phyloP scores from a whole-genome alignment of 2,113 vertebrate genomes.

The Spea bombifrons region DNA sequence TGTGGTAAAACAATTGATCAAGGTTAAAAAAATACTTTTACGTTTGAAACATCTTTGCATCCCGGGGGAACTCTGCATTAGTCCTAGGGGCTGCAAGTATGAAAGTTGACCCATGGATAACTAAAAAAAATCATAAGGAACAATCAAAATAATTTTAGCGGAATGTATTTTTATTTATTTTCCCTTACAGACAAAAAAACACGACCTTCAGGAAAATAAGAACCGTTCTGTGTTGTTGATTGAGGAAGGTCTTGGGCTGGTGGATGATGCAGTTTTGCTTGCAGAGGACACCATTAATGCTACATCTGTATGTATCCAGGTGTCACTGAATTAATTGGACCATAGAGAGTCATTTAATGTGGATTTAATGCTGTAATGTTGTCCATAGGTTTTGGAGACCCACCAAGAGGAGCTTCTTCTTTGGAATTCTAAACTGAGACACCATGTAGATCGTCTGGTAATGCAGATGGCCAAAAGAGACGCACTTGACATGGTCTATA shows the following conservation, averaged over 20 bases:
- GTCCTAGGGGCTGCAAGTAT: too few species aligned
- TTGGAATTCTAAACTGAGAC: slow-evolving; percentile 75
- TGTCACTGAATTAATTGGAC: not conserved
- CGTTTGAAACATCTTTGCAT: too few species aligned
- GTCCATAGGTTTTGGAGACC: slow-evolving; percentile 68
- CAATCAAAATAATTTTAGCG: too few species aligned
- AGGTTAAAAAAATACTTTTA: too few species aligned
- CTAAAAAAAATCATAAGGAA: too few species aligned
- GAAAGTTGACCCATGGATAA: too few species aligned
- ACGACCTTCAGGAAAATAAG: slow-evolving; percentile 57
- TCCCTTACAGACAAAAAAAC: slow-evolving; percentile 62
- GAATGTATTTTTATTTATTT: not conserved
- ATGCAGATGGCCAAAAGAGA: slow-evolving; percentile 75
- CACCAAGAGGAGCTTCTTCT: slow-evolving; percentile 66
- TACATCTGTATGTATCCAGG: slow-evolving; percentile 67
- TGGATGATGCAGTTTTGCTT: slow-evolving; percentile 56
- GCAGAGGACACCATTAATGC: slow-evolving; percentile 58
- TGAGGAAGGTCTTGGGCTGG: slow-evolving; percentile 63
- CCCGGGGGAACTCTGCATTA: too few species aligned
- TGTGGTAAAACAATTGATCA: too few species aligned
- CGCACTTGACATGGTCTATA: slow-evolving; percentile 76
- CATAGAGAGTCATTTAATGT: not conserved
- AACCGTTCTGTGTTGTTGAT: slow-evolving; percentile 55
- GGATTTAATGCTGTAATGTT: slow-evolving; percentile 16
- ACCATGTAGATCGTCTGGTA: slow-evolving; percentile 79